A percentile compares a stretch with the other conserved stretches of the same genome.
These are phyloP conservation scores for Nymphicus hollandicus DNA, from an alignment of 2,113 vertebrate genomes.

Conservation along the genomic window DNA sequence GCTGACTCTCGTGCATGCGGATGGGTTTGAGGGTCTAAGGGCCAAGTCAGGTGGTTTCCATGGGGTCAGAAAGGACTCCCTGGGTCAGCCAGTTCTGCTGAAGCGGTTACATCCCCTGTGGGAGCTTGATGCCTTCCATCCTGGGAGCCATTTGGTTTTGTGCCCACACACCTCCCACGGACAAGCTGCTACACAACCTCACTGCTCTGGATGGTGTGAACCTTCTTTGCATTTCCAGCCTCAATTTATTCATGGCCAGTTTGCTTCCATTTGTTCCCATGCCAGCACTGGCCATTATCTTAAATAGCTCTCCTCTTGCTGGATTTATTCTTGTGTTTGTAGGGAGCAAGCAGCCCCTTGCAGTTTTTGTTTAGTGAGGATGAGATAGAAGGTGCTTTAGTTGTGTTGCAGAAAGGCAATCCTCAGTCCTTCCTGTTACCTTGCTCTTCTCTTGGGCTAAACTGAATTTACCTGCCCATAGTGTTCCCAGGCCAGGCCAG, in stretches of 20 bases:
- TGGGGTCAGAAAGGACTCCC: neutral
- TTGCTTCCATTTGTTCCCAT: neutral
- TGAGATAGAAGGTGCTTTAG: neutral
- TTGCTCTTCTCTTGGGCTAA: neutral
- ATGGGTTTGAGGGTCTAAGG: neutral
- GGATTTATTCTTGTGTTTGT: neutral
- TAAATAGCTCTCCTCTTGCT: neutral
- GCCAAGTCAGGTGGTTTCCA: neutral
- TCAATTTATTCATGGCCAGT: conserved; percentile 5
- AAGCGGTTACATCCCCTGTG: neutral
- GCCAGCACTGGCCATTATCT: conserved; percentile 3
- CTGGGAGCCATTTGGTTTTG: neutral
- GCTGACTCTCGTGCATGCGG: neutral
- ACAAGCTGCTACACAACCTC: conserved; percentile 33
- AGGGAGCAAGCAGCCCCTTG: neutral
- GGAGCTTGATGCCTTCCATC: neutral
- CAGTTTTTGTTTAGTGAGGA: neutral
- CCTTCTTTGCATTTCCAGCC: conserved; percentile 3
- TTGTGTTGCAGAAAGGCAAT: neutral
- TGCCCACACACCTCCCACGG: neutral
- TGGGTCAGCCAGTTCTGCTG: neutral
- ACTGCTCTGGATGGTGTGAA: neutral
- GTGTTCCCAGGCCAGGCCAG: neutral
- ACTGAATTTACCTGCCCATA: neutral
- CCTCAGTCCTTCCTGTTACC: neutral